Evolutionary conservation across 2,888 invertebrate genomes (phyloP), one percentile per base, ranked within the genome.

Genomic region (Unio delphinus): DNA sequence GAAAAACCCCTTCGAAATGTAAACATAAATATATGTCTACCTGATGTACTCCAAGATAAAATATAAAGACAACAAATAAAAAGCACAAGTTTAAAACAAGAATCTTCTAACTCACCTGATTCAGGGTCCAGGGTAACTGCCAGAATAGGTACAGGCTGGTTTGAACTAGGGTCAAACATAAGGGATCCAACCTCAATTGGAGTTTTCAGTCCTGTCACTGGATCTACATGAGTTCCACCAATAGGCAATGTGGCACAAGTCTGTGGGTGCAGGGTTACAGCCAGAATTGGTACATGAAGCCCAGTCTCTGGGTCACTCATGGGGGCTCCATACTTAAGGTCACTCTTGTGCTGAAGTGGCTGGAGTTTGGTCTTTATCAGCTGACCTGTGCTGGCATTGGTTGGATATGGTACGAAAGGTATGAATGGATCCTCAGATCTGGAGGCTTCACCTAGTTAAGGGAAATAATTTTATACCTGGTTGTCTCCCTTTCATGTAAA

Each of bases 181-280:
- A 88, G 69, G 8, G 88, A 86, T 1, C 88, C 88, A 5, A 87
- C 75, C 67, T 89, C 89, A 45, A 89, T 88, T 17, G 89, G 86
- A n/a, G 87, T 82, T 4, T 86, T 86, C 56, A 88, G 75, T 7
- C 86, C 83, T 3, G 88, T 89, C 34, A 89, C 87, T 0, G 87
- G 87, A 70, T 89, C 89, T 7, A 80, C 77, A 72, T 88, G 88
- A 20, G 87, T 83, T 17, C 89, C 87, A 34, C 86, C 88, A 3
- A 89, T 75, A 7, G 88, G 88, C 55, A 88, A 76, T 11, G 88
- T 76, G 7, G 85, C 79, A 15, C 88, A 87, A 26, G 85, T 84
- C 73, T 81, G 72, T 15, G 89, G 88, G 69, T 88, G 86, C 57
- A 89, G 82, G 28, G 89, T 89, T 67, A 89, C 81, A 55, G 85